phyloP scores from a whole-genome alignment of 2,797 vertebrate species.

The Pterois miles region DNA sequence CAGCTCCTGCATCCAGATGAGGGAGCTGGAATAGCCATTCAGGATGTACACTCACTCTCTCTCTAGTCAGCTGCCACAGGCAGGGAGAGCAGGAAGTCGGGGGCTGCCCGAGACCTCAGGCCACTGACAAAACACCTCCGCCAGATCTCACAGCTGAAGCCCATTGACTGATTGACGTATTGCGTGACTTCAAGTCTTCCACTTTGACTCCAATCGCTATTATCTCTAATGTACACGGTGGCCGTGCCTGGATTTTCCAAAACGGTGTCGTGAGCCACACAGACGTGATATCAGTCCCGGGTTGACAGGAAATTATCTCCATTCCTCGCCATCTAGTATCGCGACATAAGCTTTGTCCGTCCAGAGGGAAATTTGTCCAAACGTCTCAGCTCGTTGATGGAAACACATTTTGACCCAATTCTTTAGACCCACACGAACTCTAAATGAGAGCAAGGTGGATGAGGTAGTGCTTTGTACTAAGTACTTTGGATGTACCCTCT shows the following conservation, averaged over 20 bases:
- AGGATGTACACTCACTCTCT: constrained; percentile 64
- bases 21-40: constrained; percentile 76
- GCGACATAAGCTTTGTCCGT: constrained; percentile 10
- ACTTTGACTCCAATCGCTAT: constrained; percentile 23
- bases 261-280: constrained; percentile 26
- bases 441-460: constrained; percentile 11
- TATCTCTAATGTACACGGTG: constrained; percentile 50
- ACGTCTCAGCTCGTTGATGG: constrained; percentile 33
- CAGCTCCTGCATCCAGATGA: constrained; percentile 74
- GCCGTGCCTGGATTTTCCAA: constrained; percentile 24
- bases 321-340: constrained; percentile 32
- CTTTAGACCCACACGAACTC: constrained; percentile 8
- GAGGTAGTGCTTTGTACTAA: constrained; percentile 37
- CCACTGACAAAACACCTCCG: constrained; percentile 61
- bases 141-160: constrained; percentile 72
- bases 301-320: constrained; percentile 60
- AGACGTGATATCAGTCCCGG: constrained; percentile 35
- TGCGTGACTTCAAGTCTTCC: constrained; percentile 51
- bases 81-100: constrained; percentile 69
- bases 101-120: constrained; percentile 59
- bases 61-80: constrained; percentile 67
- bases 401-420: constrained; percentile 63
- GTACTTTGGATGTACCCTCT: constrained; percentile 35
- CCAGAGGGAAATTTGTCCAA: constrained; percentile 25
- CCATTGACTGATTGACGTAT: constrained; percentile 57